Evolutionary conservation across 2,797 vertebrate genomes (phyloP), one percentile per base, ranked within the genome.

Genomic region (Syngnathus rostellatus): DNA sequence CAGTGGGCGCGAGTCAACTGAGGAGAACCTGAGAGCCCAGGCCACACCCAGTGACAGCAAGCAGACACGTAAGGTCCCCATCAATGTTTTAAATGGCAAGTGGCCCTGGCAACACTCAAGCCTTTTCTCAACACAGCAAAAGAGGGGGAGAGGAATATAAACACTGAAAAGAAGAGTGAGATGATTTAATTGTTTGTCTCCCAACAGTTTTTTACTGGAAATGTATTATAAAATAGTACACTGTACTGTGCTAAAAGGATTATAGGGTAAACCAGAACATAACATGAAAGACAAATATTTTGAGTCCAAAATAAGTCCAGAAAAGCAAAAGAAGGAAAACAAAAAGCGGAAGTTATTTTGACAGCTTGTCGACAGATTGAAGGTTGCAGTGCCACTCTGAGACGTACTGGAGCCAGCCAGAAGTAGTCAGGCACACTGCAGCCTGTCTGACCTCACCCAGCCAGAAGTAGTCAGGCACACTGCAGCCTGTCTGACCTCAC

Each of bases 1-100:
- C 76, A 96, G 94, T 0, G 95, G 92, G 75, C 91, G 90, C 67
- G 96, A 96, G 31, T 92, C 90, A 0, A 89, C 89, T 0, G 94
- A 95, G 59, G 94, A 95, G 75, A 87, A 86, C n/a, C 85, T 81
- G 17, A 94, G 91, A 77, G 87, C 79, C 58, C 83, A 90, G 8
- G 62, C 82, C 78, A 77, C 76, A 6, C 87, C 85, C 61, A 88
- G 72, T 0, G 93, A 95, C 66, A 83, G 87, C 84, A 97, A 93
- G 83, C 88, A 92, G 80, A 77, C 84, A 51, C 92, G 87, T 53
- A 92, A 92, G 84, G 74, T 82, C 68, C 84, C 78, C 6, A 92
- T 90, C 79, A 91, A 86, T 83, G 87, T 90, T 87, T 87, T 89
- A 86, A 93, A 93, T 8, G 92, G 94, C 90, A 87, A 86, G 92